phyloP scores from a whole-genome alignment of 2,113 vertebrate genomes.

The Neolamprologus longior region DNA sequence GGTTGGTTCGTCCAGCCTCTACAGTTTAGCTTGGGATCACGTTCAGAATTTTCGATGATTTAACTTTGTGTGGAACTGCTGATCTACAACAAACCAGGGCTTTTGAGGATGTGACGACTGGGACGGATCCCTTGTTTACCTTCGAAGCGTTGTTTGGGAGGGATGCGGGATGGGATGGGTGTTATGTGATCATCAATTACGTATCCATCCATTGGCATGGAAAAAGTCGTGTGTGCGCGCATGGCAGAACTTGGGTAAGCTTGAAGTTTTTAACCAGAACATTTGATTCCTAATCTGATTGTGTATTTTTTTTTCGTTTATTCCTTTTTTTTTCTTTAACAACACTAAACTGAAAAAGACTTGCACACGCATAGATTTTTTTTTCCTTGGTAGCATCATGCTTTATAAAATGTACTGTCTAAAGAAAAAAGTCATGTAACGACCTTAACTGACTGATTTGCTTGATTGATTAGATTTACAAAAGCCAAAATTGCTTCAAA shows the following conservation, averaged over 20 bases:
- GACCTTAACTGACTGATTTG: constrained; percentile 39
- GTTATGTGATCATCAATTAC: constrained; percentile 30
- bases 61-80: neutral
- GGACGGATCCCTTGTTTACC: constrained; percentile 27
- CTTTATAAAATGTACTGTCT: constrained; percentile 29
- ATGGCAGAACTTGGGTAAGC: constrained; percentile 55
- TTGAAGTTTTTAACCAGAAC: constrained; percentile 47
- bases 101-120: constrained; percentile 8
- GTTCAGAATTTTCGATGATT: neutral
- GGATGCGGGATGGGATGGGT: neutral
- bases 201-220: constrained; percentile 6
- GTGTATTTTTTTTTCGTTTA: neutral
- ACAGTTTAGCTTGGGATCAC: neutral
- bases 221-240: constrained; percentile 19
- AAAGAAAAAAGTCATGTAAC: neutral
- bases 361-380: constrained; percentile 43
- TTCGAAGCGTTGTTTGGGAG: neutral
- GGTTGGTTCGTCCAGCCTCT: neutral
- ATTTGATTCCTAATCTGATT: constrained; percentile 34
- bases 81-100: constrained; percentile 9
- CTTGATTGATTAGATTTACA: constrained; percentile 55
- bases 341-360: constrained; percentile 17
- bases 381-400: constrained; percentile 25
- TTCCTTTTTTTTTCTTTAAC: constrained; percentile 23
- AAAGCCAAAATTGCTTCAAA: constrained; percentile 68